These are phyloP conservation scores for Troglohyphantes excavatus DNA, from an alignment of 2,888 invertebrate genomes.

Conservation along the genomic window DNA sequence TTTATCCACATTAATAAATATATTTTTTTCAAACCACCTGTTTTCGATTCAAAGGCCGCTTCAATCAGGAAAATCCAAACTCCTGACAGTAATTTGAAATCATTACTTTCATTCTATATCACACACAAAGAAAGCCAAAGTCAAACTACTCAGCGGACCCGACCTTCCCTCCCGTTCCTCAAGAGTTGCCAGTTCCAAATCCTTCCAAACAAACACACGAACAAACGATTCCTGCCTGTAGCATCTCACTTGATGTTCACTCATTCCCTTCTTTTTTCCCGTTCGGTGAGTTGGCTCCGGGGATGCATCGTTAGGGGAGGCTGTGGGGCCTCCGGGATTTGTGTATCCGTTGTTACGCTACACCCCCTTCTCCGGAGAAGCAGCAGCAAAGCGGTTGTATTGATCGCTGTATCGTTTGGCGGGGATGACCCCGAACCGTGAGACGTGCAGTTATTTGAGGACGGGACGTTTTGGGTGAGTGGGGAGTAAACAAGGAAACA, in stretches of 20 bases:
- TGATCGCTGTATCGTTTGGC: conserved; percentile 29
- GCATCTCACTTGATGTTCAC: conserved; percentile 9
- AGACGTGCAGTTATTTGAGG: conserved; percentile 62
- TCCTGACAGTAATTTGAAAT: too few species aligned
- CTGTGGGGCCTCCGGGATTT: conserved; percentile 53
- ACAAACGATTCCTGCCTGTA: background rate
- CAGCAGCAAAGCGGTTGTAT: conserved; percentile 51
- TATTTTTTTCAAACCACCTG: too few species aligned
- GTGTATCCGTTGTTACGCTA: conserved; percentile 42
- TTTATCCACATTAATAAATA: too few species aligned
- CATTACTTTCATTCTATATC: too few species aligned
- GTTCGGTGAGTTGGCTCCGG: conserved; percentile 1
- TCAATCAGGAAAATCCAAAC: too few species aligned
- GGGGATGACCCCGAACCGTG: conserved; percentile 46
- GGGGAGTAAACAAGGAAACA: conserved; percentile 54
- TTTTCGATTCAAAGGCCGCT: too few species aligned
- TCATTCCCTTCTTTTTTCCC: background rate
- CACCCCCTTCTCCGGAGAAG: conserved; percentile 8
- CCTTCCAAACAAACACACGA: too few species aligned
- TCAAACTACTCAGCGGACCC: too few species aligned
- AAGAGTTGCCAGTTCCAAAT: too few species aligned
- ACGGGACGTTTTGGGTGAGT: conserved; percentile 31
- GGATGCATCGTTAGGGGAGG: conserved; percentile 52
- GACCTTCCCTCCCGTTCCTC: too few species aligned
- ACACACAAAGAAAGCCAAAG: too few species aligned